Evolutionary conservation across 2,113 vertebrate genomes (phyloP), one percentile per base, ranked within the genome.

Genomic region (Nematolebias whitei): DNA sequence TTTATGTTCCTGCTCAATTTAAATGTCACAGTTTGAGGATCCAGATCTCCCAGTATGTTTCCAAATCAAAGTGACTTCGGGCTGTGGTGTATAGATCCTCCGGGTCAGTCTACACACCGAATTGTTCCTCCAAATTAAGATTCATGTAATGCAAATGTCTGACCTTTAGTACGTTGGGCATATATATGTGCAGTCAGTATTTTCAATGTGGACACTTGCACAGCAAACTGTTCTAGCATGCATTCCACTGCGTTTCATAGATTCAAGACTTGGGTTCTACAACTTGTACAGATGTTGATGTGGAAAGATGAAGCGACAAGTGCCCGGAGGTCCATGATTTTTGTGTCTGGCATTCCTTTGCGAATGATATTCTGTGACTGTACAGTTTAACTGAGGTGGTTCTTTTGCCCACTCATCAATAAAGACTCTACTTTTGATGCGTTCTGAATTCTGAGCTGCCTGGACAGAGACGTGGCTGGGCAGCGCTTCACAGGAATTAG

Each of bases 351-450:
- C 83, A 74, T 83, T 87, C 73, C 63, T 86, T 88, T 47, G 79
- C 83, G 53, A 87, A 87, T 83, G 82, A 89, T 85, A 80, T 85
- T 85, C 84, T 89, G 86, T 91, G 85, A 88, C 86, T 92, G 91
- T 92, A 92, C 87, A 91, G 88, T 91, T 88, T 72, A 86, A 79
- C 84, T 85, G 87, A 90, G 84, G 86, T 87, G 91, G 88, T 87
- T 90, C 81, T 91, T 92, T 89, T 90, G 70, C 80, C 90, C 87
- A 87, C 90, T 89, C 88, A 88, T 87, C 87, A 92, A 92, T 92
- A 92, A 92, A 92, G 88, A 91, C 86, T 92, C 84, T 91, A 91
- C 88, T 92, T 92, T 92, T 92, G 90, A 90, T 90, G 88, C 88
- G 85, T 69, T 83, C 47, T 72, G 73, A 78, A 47, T 85, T 69